Evolutionary conservation across 23 tunicate genomes (phyloP).

Genomic region (Styela plicata): DNA sequence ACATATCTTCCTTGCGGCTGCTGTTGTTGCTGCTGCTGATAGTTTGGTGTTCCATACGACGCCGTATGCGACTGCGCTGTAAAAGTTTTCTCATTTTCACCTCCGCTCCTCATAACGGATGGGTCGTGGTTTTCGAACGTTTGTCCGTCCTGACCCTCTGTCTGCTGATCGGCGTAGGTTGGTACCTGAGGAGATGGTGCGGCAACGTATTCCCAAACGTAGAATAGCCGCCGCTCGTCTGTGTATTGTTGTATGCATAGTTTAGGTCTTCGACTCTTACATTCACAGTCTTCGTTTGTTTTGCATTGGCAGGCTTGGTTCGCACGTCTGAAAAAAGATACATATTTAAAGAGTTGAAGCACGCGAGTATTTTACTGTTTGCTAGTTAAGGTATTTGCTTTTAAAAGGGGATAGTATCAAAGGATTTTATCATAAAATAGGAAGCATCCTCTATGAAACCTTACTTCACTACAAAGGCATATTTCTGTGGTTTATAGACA

Average conservation of each 20-base stretch:
- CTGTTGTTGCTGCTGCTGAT: slow-evolving; percentile 1
- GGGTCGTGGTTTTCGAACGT: not conserved
- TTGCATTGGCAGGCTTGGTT: slow-evolving; percentile 13
- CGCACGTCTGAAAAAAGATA: not conserved
- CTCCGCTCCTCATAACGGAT: not conserved
- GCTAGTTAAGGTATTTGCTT: too few species aligned
- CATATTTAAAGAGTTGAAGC: too few species aligned
- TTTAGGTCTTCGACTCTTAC: slow-evolving; percentile 3
- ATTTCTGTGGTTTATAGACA: too few species aligned
- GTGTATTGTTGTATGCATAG: slow-evolving; percentile 24
- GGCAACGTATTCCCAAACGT: slow-evolving; percentile 5
- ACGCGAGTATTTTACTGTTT: too few species aligned
- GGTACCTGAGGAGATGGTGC: not conserved
- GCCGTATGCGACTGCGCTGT: not conserved
- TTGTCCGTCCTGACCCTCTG: not conserved
- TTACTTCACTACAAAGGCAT: too few species aligned
- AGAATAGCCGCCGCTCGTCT: not conserved
- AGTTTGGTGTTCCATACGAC: not conserved
- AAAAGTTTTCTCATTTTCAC: not conserved
- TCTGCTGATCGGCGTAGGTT: not conserved
- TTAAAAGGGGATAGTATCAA: too few species aligned
- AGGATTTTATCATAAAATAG: too few species aligned
- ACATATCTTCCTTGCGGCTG: slow-evolving; percentile 23
- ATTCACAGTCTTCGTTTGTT: slow-evolving; percentile 19
- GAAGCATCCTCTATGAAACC: too few species aligned